Base-by-base conservation (phyloP, 2,797 vertebrate genomes). In the Alauda arvensis region DNA sequence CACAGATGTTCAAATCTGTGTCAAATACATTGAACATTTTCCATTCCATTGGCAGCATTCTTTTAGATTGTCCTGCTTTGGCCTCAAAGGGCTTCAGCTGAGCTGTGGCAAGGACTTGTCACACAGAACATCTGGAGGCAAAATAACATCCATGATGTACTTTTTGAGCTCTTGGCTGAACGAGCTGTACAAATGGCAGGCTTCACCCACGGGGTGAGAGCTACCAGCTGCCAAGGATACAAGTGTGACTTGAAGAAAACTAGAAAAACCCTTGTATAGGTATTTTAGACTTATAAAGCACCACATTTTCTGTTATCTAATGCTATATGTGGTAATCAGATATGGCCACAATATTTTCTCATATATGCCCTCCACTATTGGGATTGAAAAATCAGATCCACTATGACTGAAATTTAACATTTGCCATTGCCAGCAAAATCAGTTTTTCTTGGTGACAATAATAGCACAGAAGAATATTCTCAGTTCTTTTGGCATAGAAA, bases 151-250 rank as follows among this genome's bases (percentile, higher is more conserved):
- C 33, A 18, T 48, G 17, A 80, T n/a, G 40, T 56, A 51, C 71
- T 82, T 80, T 88, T 60, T 63, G 31, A 71, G 24, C 26, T 65
- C 81, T 82, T 80, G 81, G 72, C 65, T 86, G 85, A 86, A 88
- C 0, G 3, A 67, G 57, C 57, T 83, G 68, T 86, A 86, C 61
- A 61, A 89, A 81, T 60, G 71, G 15, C 71, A 89, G 59, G 15
- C 34, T 83, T 37, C 45, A 40, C 67, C 56, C 78, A 59, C 8
- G 26, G 51, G 33, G 25, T 81, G 62, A 49, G n/a, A 86, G 33
- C 14, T 42, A 72, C 8, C 8, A 60, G 62, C 59, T 21, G 11
- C 66, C 26, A 86, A 74, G 11, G 19, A 23, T 34, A 53, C 34
- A 70, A 65, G 52, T 52, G 62, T 66, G 48, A 68, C 31, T 91